A percentile compares a stretch with the other conserved stretches of the same genome.
Conservation (phyloP, 1,140 invertebrate species). For the Leptinotarsa texana region DNA sequence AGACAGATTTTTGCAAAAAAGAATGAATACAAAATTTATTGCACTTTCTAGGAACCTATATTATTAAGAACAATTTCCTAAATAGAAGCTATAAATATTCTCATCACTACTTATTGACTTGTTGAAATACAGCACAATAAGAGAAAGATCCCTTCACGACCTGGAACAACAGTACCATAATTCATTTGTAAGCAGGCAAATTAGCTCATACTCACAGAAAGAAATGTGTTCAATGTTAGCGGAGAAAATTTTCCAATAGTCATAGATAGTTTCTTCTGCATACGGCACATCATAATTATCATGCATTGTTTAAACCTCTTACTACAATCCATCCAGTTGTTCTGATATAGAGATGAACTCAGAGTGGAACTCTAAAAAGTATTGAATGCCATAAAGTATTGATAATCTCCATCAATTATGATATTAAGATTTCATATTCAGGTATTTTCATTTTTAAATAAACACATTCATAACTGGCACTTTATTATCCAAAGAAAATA, state of each 20-base stretch:
- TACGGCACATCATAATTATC: conserved; percentile 44
- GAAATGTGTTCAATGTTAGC: conserved; percentile 45
- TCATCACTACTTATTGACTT: too few relatives aligned
- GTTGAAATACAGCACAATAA: conserved; percentile 38
- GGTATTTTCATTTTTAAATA: too few relatives aligned
- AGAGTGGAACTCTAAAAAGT: conserved; percentile 42
- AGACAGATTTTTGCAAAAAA: too few relatives aligned
- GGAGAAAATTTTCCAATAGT: conserved; percentile 50
- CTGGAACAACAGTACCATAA: conserved; percentile 28
- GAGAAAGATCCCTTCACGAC: conserved; percentile 36
- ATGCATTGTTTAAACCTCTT: conserved; percentile 45
- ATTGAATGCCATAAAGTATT: neutral
- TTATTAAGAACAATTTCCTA: too few relatives aligned
- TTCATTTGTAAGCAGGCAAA: neutral
- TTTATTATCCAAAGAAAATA: too few relatives aligned
- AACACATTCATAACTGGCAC: too few relatives aligned
- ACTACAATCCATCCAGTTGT: conserved; percentile 45
- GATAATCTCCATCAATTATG: too few relatives aligned
- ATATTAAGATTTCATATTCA: too few relatives aligned
- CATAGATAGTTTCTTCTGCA: conserved; percentile 43
- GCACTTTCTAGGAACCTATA: too few relatives aligned
- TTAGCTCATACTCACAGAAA: conserved; percentile 38
- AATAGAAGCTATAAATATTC: too few relatives aligned
- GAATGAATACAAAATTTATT: too few relatives aligned
- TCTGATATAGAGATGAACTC: conserved; percentile 38